Percentiles rank a stretch among this genome's conserved stretches.
These are phyloP conservation scores for Gobio gobio DNA, from an alignment of 2,113 vertebrate species.

Conservation along the genomic window DNA sequence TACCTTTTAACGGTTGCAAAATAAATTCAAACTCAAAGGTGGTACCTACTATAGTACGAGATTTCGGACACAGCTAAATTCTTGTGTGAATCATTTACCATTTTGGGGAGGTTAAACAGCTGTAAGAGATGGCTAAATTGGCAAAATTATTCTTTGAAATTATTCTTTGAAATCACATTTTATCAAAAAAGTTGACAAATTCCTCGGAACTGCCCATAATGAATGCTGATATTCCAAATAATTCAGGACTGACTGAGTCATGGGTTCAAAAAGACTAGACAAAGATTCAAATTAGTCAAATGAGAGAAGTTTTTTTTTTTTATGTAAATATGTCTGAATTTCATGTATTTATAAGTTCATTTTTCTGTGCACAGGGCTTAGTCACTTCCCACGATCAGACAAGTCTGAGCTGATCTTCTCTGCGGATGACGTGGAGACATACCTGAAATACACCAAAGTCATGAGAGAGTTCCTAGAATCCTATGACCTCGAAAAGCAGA, in stretches of 20 bases:
- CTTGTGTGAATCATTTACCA: background rate
- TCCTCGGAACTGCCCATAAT: background rate
- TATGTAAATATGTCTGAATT: background rate
- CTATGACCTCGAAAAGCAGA: conserved; percentile 75
- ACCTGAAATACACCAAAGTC: conserved; percentile 72
- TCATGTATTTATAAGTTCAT: background rate
- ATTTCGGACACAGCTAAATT: background rate
- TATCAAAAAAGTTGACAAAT: background rate
- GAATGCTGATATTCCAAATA: background rate
- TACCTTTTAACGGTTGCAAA: too few relatives aligned
- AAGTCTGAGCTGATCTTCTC: conserved; percentile 83
- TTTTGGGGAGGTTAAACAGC: background rate
- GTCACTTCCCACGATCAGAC: conserved; percentile 69
- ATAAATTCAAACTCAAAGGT: too few relatives aligned
- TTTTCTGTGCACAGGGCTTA: conserved; percentile 68
- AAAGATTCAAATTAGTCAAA: background rate
- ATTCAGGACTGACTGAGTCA: background rate
- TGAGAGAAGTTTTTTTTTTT: background rate
- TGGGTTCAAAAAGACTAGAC: background rate
- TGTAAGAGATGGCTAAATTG: background rate
- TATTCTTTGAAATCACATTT: too few relatives aligned
- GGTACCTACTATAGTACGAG: background rate
- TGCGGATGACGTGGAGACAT: conserved; percentile 67
- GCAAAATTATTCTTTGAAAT: background rate
- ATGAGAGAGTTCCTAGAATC: conserved; percentile 76